These are phyloP conservation scores for Hemitrygon akajei DNA, from an alignment of 2,797 vertebrate species.

Conservation along the genomic window DNA sequence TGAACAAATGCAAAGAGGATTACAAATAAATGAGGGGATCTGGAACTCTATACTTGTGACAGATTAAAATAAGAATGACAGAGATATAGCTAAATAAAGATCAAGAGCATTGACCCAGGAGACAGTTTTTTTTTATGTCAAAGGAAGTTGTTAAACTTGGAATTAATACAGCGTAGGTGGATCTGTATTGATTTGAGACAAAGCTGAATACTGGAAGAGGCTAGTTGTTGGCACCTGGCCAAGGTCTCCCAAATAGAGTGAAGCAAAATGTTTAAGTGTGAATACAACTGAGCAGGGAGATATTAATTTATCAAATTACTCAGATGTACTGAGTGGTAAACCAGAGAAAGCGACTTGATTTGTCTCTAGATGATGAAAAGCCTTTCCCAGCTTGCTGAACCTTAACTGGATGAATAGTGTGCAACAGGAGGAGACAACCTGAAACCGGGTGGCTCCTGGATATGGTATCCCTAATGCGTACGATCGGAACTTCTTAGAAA, in stretches of 20 bases:
- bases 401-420: not conserved
- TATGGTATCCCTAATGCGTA: too few species aligned
- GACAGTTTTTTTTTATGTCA: not conserved
- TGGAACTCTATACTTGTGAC: not conserved
- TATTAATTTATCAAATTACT: not conserved
- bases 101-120: not conserved
- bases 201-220: not conserved
- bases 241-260: not conserved
- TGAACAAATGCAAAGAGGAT: not conserved
- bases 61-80: not conserved
- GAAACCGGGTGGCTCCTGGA: not conserved
- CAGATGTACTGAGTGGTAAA: not conserved
- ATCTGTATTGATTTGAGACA: not conserved
- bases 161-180: not conserved
- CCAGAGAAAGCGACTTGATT: not conserved
- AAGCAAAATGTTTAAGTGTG: not conserved
- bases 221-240: not conserved
- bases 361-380: not conserved
- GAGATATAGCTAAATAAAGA: not conserved
- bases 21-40: not conserved
- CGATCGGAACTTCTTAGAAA: not conserved
- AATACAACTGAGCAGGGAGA: not conserved
- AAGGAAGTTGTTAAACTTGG: not conserved
- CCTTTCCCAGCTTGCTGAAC: not conserved
- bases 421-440: not conserved